Conservation (phyloP, 2,797 vertebrate genomes). For the Anomalospiza imberbis region DNA sequence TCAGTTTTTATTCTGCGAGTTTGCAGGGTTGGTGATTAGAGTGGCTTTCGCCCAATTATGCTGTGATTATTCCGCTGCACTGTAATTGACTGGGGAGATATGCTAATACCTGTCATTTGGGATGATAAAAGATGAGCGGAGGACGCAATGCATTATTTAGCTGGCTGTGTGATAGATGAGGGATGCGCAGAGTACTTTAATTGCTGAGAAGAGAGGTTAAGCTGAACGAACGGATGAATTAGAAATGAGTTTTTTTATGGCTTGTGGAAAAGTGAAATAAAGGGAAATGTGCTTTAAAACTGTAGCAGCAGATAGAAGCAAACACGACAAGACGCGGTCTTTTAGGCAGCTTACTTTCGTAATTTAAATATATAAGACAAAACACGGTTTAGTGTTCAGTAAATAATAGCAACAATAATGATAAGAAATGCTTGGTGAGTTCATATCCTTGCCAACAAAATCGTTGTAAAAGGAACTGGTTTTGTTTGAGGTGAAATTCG, state of each 20-base stretch:
- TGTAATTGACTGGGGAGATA: constrained; percentile 99
- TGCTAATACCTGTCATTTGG: constrained; percentile 99
- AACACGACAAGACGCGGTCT: constrained; percentile 46
- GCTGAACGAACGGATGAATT: constrained; percentile 98
- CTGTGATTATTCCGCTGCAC: constrained; percentile 96
- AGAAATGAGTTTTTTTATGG: constrained; percentile 91
- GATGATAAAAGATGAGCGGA: constrained; percentile 97
- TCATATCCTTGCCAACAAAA: constrained; percentile 23
- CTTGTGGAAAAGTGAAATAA: constrained; percentile 84
- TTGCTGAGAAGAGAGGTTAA: constrained; percentile 99
- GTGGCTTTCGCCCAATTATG: constrained; percentile 99
- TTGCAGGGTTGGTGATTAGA: constrained; percentile 93
- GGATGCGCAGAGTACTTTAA: constrained; percentile 96
- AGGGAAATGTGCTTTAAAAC: constrained; percentile 79
- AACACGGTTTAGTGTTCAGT: constrained; percentile 49
- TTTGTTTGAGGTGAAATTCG: constrained; percentile 42
- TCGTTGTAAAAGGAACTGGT: not conserved
- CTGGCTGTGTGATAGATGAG: constrained; percentile 97
- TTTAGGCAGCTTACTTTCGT: constrained; percentile 63
- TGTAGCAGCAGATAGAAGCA: constrained; percentile 67
- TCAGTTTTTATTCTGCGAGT: constrained; percentile 86
- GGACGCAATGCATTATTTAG: constrained; percentile 98
- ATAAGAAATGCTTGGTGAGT: constrained; percentile 17
- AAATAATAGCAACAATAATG: constrained; percentile 54
- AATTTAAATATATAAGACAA: constrained; percentile 62